A percentile compares a stretch with the other conserved stretches of the same genome.
These are phyloP conservation scores for Lophius americanus DNA, from an alignment of 2,797 vertebrate genomes.

Conservation along the genomic window DNA sequence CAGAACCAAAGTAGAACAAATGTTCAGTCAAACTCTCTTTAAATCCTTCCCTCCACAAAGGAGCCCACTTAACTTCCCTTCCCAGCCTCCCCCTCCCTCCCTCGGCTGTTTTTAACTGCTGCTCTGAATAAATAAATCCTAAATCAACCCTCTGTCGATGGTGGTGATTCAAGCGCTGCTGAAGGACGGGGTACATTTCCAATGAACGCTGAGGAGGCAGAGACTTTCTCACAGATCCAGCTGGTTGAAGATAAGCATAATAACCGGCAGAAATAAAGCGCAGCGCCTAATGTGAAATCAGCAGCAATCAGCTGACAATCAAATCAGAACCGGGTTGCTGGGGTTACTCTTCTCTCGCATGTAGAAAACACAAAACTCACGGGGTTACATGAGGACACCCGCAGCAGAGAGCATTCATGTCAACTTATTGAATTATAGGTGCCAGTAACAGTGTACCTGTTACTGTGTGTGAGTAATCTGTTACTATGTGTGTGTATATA, in stretches of 20 bases:
- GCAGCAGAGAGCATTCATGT: too few relatives aligned
- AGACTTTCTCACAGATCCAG: slow-evolving; percentile 40
- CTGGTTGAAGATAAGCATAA: slow-evolving; percentile 29
- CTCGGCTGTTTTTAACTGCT: slow-evolving; percentile 45
- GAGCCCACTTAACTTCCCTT: slow-evolving; percentile 48
- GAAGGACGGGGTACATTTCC: slow-evolving; percentile 44
- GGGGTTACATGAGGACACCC: neutral
- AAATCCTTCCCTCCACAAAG: slow-evolving; percentile 6
- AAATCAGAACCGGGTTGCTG: neutral
- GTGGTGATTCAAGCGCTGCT: slow-evolving; percentile 56
- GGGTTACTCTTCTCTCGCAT: too few relatives aligned
- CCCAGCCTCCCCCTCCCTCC: slow-evolving; percentile 33
- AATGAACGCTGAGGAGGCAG: slow-evolving; percentile 36
- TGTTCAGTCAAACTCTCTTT: slow-evolving; percentile 21
- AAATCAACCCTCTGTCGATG: slow-evolving; percentile 63
- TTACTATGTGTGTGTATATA: too few relatives aligned
- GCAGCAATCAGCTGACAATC: slow-evolving; percentile 11
- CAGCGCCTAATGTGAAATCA: slow-evolving; percentile 2
- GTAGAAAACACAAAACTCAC: too few relatives aligned
- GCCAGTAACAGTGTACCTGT: neutral
- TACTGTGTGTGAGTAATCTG: too few relatives aligned
- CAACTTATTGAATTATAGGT: neutral
- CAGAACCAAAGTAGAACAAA: neutral
- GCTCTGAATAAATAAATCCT: slow-evolving; percentile 74
- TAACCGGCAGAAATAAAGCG: slow-evolving; percentile 4